Conservation (phyloP, 2,113 vertebrate species). For the Beaufortia kweichowensis region DNA sequence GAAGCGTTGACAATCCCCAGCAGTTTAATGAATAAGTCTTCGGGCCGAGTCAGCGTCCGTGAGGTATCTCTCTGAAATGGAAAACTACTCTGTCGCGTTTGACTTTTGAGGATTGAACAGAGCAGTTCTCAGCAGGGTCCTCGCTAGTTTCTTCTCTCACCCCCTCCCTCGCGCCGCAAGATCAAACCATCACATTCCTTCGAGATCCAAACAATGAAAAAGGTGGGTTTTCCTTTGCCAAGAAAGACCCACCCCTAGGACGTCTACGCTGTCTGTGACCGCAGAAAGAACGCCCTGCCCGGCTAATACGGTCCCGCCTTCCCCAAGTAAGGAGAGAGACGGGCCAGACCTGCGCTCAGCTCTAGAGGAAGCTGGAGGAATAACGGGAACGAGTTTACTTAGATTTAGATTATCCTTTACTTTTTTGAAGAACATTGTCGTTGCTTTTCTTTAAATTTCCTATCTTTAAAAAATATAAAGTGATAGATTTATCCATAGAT, state of each 20-base stretch:
- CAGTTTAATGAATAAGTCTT: conserved; percentile 22
- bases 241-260: conserved; percentile 74
- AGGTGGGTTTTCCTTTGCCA: conserved; percentile 75
- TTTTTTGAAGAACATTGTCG: not conserved
- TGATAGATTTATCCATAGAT: too few relatives aligned
- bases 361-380: conserved; percentile 26
- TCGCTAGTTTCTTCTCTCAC: conserved; percentile 58
- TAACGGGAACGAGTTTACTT: not conserved
- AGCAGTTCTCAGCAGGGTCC: conserved; percentile 20
- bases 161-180: conserved; percentile 63
- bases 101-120: conserved; percentile 30
- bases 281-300: conserved; percentile 77
- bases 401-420: not conserved
- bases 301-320: conserved; percentile 70
- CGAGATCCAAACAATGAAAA: conserved; percentile 78
- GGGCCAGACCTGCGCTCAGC: not conserved
- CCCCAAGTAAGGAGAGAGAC: conserved; percentile 35
- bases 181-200: conserved; percentile 80
- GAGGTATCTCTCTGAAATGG: conserved; percentile 51
- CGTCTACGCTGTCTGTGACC: conserved; percentile 70
- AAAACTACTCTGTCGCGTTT: conserved; percentile 52
- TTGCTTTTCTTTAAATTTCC: not conserved
- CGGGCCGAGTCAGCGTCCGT: conserved; percentile 39
- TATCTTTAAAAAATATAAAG: not conserved
- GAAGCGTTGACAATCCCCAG: not conserved